phyloP scores from a whole-genome alignment of 2,888 invertebrate genomes.

The Amiota minor region DNA sequence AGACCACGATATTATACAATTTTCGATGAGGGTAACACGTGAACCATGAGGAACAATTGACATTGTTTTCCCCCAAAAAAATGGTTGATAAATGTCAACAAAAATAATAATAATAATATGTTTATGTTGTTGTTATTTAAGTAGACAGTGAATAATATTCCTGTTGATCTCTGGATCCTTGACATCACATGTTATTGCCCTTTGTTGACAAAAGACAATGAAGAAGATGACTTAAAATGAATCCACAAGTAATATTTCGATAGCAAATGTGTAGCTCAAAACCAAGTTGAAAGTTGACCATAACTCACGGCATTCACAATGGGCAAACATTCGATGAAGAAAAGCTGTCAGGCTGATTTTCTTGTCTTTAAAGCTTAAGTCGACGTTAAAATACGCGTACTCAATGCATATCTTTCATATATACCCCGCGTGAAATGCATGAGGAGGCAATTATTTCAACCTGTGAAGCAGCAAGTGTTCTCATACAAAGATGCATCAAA shows the following conservation, averaged over 20 bases:
- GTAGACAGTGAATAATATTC: slow-evolving; percentile 59
- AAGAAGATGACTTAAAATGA: neutral
- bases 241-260: neutral
- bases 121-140: slow-evolving; percentile 38
- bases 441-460: neutral
- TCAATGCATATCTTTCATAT: slow-evolving; percentile 9
- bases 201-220: neutral
- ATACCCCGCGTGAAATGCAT: slow-evolving; percentile 2
- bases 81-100: no score
- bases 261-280: neutral
- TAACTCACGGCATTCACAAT: slow-evolving; percentile 40
- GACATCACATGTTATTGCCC: slow-evolving; percentile 48
- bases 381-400: neutral
- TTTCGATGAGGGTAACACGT: no score
- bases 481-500: slow-evolving; percentile 18
- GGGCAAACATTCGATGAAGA: slow-evolving; percentile 45
- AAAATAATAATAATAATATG: slow-evolving; percentile 36
- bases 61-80: no score
- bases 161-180: slow-evolving; percentile 15
- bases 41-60: no score
- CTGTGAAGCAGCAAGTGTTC: slow-evolving; percentile 18
- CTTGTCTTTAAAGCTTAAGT: slow-evolving; percentile 16
- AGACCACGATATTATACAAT: no score
- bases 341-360: slow-evolving; percentile 54
- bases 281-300: slow-evolving; percentile 17